Evolutionary conservation across 2,888 invertebrate genomes (phyloP).

Genomic region (Aspidiotus destructor): DNA sequence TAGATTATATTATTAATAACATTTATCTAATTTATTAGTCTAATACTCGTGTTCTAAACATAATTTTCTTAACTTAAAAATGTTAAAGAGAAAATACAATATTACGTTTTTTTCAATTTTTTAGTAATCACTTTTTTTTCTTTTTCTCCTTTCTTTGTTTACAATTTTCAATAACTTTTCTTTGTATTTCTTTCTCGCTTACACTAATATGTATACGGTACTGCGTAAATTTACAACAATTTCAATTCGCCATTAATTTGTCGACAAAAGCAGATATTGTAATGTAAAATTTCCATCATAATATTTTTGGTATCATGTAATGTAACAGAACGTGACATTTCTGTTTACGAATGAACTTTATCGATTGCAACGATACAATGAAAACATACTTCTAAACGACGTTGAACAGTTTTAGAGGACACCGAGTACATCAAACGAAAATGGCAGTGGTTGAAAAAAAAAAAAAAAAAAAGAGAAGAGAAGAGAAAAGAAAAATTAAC

Average conservation of each 20-base stretch:
- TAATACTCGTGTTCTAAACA: slow-evolving; percentile 27
- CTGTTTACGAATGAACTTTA: neutral
- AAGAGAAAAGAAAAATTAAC: neutral
- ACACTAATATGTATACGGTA: slow-evolving; percentile 12
- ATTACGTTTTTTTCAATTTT: slow-evolving; percentile 15
- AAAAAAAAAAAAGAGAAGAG: too few species aligned
- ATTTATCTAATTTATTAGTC: slow-evolving; percentile 30
- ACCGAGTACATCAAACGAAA: slow-evolving; percentile 12
- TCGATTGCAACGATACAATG: neutral
- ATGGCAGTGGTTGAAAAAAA: slow-evolving; percentile 27
- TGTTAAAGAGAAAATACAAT: slow-evolving; percentile 24
- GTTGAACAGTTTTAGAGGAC: slow-evolving; percentile 7
- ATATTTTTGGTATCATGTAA: too few species aligned
- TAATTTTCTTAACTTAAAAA: slow-evolving; percentile 12
- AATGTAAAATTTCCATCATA: too few species aligned
- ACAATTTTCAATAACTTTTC: neutral
- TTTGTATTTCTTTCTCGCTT: slow-evolving; percentile 7
- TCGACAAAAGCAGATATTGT: too few species aligned
- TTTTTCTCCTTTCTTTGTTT: slow-evolving; percentile 2
- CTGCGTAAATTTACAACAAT: slow-evolving; percentile 17
- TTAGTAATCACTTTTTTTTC: neutral
- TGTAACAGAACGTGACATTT: too few species aligned
- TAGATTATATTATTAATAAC: slow-evolving; percentile 31
- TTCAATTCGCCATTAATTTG: too few species aligned
- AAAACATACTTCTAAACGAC: neutral